Evolutionary conservation across 2,113 vertebrate species (phyloP).

Genomic region (Panthera tigris): DNA sequence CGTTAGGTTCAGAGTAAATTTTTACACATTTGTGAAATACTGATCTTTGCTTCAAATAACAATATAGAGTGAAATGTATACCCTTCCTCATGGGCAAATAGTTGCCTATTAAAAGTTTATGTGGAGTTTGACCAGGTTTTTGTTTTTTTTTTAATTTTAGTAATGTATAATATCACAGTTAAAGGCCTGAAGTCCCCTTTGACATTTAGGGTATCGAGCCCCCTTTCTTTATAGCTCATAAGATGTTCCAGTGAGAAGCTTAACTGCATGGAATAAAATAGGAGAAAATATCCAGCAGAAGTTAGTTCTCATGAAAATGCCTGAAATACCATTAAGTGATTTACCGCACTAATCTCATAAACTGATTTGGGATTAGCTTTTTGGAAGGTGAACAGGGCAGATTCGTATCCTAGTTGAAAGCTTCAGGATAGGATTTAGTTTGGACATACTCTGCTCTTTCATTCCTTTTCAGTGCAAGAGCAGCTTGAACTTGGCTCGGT

Average conservation of each 20-base stretch:
- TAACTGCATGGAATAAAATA: not conserved
- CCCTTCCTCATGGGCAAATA: not conserved
- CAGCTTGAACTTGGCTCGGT: not conserved
- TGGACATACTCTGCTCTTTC: slow-evolving; percentile 39
- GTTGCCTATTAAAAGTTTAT: not conserved
- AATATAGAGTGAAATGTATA: not conserved
- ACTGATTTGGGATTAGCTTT: slow-evolving; percentile 67
- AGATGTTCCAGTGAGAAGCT: slow-evolving; percentile 27
- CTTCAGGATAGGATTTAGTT: slow-evolving; percentile 48
- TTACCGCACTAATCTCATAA: slow-evolving; percentile 63
- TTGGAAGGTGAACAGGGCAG: slow-evolving; percentile 61
- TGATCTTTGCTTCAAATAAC: slow-evolving; percentile 38
- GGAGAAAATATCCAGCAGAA: slow-evolving; percentile 1
- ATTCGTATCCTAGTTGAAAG: slow-evolving; percentile 57
- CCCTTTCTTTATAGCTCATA: not conserved
- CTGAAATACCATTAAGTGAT: slow-evolving; percentile 59
- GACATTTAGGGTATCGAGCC: not conserved
- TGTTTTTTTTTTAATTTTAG: not conserved
- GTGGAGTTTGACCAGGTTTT: not conserved
- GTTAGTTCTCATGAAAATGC: slow-evolving; percentile 59
- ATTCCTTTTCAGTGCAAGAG: not conserved
- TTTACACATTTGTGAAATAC: slow-evolving; percentile 40
- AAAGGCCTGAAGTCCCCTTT: not conserved
- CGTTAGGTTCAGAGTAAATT: not conserved
- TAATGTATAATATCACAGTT: not conserved